These are phyloP conservation scores for Agapetus fuscipes DNA, from an alignment of 2,888 invertebrate genomes.

Conservation along the genomic window DNA sequence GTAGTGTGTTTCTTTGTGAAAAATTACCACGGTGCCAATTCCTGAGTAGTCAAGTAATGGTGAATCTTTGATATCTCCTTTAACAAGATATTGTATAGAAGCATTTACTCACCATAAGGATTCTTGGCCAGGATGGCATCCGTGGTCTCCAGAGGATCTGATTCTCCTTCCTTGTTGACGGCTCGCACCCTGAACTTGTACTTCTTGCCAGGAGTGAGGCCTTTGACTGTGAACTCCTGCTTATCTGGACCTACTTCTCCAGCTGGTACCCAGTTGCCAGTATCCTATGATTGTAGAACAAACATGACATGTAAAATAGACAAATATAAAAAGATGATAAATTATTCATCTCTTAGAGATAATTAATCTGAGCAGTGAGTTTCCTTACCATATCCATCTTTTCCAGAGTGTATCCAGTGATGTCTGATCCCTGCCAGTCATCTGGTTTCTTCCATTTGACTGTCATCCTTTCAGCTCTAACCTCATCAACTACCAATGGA, in stretches of 20 bases:
- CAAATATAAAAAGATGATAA: background rate
- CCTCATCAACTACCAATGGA: conserved; percentile 78
- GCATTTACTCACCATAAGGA: conserved; percentile 85
- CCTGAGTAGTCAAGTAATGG: too few species aligned
- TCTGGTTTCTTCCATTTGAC: conserved; percentile 88
- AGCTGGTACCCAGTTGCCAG: conserved; percentile 92
- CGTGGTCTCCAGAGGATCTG: conserved; percentile 86
- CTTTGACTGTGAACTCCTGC: conserved; percentile 75
- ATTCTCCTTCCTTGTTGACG: conserved; percentile 95
- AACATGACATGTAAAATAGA: background rate
- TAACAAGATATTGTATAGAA: too few species aligned
- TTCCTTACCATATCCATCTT: conserved; percentile 80
- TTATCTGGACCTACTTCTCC: conserved; percentile 82
- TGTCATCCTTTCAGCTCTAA: conserved; percentile 82
- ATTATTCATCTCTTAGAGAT: too few species aligned
- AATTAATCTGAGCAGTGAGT: too few species aligned
- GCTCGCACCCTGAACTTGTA: conserved; percentile 98
- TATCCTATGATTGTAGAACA: conserved; percentile 52
- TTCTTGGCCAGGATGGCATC: conserved; percentile 88
- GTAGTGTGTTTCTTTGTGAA: too few species aligned
- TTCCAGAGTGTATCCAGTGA: conserved; percentile 86
- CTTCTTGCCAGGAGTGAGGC: conserved; percentile 88
- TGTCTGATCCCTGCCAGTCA: conserved; percentile 80
- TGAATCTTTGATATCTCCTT: too few species aligned
- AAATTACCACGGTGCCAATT: too few species aligned